These are phyloP conservation scores for Siniperca scherzeri DNA, from an alignment of 2,797 vertebrate species.

Conservation along the genomic window DNA sequence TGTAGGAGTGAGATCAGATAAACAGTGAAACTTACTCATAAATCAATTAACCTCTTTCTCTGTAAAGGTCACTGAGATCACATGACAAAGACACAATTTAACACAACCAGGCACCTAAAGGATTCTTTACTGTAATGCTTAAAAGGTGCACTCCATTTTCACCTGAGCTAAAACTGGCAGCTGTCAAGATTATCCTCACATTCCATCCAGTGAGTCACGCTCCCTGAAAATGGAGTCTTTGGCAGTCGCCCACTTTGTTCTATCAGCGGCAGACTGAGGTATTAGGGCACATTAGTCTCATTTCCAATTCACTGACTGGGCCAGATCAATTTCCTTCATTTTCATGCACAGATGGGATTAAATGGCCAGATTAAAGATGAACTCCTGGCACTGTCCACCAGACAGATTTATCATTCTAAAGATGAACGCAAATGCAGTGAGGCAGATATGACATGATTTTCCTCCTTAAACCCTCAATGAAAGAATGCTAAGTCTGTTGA, in stretches of 20 bases:
- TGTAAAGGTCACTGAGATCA: constrained; percentile 53
- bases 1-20: constrained; percentile 45
- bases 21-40: constrained; percentile 36
- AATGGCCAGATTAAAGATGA: constrained; percentile 78
- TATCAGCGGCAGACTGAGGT: constrained; percentile 64
- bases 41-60: constrained; percentile 54
- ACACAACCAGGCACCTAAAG: constrained; percentile 28
- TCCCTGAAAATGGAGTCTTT: constrained; percentile 72
- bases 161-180: constrained; percentile 63
- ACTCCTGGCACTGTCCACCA: constrained; percentile 62
- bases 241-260: constrained; percentile 69
- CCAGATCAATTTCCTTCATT: constrained; percentile 73
- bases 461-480: constrained; percentile 39
- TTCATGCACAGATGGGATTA: constrained; percentile 77
- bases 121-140: constrained; percentile 17
- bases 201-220: constrained; percentile 58
- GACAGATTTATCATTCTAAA: constrained; percentile 57
- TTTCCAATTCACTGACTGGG: constrained; percentile 78
- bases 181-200: constrained; percentile 60
- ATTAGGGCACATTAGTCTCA: constrained; percentile 77
- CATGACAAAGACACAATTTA: constrained; percentile 50
- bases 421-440: constrained; percentile 57
- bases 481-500: constrained; percentile 4
- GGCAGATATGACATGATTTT: constrained; percentile 54
- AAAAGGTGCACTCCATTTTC: constrained; percentile 51